Evolutionary conservation across 92 coral and sea anemone genomes (phyloP).

Genomic region (Parazoanthus swiftii): DNA sequence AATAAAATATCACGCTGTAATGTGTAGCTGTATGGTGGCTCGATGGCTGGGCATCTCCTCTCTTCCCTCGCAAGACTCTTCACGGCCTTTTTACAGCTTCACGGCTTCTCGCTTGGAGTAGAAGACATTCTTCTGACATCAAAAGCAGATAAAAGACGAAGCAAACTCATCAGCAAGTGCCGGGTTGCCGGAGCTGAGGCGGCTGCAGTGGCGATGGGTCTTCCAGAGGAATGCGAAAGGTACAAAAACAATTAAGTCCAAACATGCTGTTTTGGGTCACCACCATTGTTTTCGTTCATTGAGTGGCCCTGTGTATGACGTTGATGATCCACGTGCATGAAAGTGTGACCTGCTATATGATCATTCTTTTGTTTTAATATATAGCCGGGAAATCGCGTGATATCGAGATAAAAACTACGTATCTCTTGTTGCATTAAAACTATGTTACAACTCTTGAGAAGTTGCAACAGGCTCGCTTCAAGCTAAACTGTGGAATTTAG

Average conservation of each 20-base stretch:
- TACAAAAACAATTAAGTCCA: constrained; percentile 2
- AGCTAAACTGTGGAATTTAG: too few species aligned
- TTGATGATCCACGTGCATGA: too few species aligned
- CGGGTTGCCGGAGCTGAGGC: constrained; percentile 79
- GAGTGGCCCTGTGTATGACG: too few species aligned
- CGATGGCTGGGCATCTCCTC: constrained; percentile 78
- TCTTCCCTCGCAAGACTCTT: constrained; percentile 90
- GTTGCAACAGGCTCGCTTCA: too few species aligned
- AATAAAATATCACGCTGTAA: background rate
- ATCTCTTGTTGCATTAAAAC: too few species aligned
- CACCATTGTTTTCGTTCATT: too few species aligned
- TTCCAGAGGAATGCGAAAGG: constrained; percentile 76
- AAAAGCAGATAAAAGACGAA: constrained; percentile 80
- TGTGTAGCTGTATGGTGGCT: constrained; percentile 89
- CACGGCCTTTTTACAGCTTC: constrained; percentile 85
- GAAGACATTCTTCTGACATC: constrained; percentile 83
- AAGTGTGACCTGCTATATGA: too few species aligned
- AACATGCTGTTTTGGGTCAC: too few species aligned
- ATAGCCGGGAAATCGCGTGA: too few species aligned
- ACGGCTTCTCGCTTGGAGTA: constrained; percentile 91
- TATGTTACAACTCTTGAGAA: too few species aligned
- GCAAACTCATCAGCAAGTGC: constrained; percentile 78
- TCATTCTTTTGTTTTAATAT: too few species aligned
- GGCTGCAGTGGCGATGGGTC: constrained; percentile 75
- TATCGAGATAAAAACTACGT: too few species aligned